These are phyloP conservation scores for Datnioides undecimradiatus DNA, from an alignment of 2,113 vertebrate species.

Conservation along the genomic window DNA sequence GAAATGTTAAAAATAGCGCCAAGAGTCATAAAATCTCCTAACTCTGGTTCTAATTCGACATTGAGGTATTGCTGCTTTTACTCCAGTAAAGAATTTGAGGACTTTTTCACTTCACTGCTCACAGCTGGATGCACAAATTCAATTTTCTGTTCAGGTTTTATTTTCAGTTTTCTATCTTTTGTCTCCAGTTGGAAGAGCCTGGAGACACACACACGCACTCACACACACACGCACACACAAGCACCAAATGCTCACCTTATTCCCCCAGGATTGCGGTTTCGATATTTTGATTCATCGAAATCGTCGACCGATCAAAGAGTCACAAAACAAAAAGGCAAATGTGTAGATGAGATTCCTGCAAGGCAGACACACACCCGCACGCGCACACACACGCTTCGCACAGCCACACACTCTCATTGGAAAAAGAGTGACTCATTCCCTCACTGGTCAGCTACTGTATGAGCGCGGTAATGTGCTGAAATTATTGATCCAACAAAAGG, in stretches of 20 bases:
- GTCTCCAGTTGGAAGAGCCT: neutral
- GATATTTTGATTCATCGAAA: slow-evolving; percentile 22
- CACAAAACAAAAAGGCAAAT: neutral
- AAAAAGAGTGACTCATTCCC: slow-evolving; percentile 41
- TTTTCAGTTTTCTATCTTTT: slow-evolving; percentile 23
- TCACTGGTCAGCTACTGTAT: slow-evolving; percentile 44
- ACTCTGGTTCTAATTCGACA: neutral
- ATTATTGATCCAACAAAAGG: slow-evolving; percentile 64
- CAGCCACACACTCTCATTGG: slow-evolving; percentile 24
- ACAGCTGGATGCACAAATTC: slow-evolving; percentile 19
- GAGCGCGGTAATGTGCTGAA: slow-evolving; percentile 56
- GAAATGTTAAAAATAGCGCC: neutral
- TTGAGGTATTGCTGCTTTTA: neutral
- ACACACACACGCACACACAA: neutral
- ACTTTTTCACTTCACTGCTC: neutral
- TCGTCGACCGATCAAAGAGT: slow-evolving; percentile 19
- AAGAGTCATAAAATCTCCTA: neutral
- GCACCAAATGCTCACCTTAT: neutral
- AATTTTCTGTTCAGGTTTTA: slow-evolving; percentile 1
- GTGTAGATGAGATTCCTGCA: slow-evolving; percentile 6
- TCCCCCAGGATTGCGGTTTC: neutral
- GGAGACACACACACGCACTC: neutral
- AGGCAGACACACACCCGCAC: neutral
- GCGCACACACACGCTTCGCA: neutral
- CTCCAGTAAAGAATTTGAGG: neutral